Evolutionary conservation across 1,140 invertebrate species (phyloP).

Genomic region (Palaemon carinicauda): DNA sequence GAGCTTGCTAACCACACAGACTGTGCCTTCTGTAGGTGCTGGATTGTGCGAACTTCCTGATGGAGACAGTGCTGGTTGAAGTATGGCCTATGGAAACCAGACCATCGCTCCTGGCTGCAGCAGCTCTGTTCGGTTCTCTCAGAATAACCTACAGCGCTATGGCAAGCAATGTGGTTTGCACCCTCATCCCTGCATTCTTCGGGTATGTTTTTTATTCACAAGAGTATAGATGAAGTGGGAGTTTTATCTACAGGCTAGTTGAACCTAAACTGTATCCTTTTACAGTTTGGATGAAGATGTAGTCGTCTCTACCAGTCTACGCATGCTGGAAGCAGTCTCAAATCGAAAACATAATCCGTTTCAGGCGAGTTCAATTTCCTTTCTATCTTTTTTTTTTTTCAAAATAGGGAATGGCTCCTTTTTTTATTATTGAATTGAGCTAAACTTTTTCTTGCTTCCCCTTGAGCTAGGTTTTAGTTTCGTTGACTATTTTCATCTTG

Average conservation of each 20-base stretch:
- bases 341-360: slow-evolving; percentile 17
- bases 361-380: background rate
- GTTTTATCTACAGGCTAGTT: background rate
- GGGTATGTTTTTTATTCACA: background rate
- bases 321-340: slow-evolving; percentile 20
- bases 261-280: background rate
- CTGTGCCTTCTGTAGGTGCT: background rate
- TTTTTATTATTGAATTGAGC: too few species aligned
- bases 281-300: background rate
- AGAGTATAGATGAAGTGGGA: background rate
- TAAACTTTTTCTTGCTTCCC: too few species aligned
- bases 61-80: slow-evolving; percentile 25
- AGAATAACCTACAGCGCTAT: background rate
- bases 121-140: slow-evolving; percentile 5
- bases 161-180: background rate
- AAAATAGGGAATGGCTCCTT: too few species aligned
- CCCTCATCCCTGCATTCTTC: slow-evolving; percentile 19
- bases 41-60: slow-evolving; percentile 6
- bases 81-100: slow-evolving; percentile 6
- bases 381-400: too few species aligned
- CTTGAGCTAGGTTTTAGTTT: too few species aligned
- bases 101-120: slow-evolving; percentile 28
- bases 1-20: too few species aligned
- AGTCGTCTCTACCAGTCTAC: background rate
- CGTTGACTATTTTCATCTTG: too few species aligned